These are phyloP conservation scores for Hippocampus kuda DNA, from an alignment of 2,797 vertebrate species.

Conservation along the genomic window DNA sequence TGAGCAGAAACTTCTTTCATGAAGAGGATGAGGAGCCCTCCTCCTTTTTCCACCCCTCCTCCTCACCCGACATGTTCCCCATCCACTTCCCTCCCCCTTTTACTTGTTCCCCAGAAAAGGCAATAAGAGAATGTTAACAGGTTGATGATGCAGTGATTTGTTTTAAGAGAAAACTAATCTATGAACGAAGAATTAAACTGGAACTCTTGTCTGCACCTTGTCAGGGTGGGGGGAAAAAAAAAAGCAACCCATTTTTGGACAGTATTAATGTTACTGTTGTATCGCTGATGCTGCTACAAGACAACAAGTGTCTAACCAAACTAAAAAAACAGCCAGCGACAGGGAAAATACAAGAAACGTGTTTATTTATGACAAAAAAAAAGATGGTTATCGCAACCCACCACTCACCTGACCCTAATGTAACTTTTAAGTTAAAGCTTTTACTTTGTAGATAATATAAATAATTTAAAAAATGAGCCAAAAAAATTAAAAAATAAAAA, in stretches of 20 bases:
- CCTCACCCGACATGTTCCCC: constrained; percentile 9
- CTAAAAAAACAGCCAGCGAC: constrained; percentile 71
- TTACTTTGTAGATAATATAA: constrained; percentile 99
- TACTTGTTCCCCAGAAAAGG: constrained; percentile 64
- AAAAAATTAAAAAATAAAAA: constrained; percentile 97
- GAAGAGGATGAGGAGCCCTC: constrained; percentile 62
- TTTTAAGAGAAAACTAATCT: constrained; percentile 62
- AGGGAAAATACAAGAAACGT: constrained; percentile 72
- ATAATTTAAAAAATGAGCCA: constrained; percentile 82
- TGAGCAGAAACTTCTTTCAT: constrained; percentile 52
- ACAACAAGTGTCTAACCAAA: constrained; percentile 87
- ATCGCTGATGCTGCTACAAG: constrained; percentile 82
- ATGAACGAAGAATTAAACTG: constrained; percentile 71
- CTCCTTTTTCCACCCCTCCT: constrained; percentile 62
- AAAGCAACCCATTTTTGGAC: constrained; percentile 38
- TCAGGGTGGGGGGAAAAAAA: constrained; percentile 58
- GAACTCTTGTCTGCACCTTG: constrained; percentile 93
- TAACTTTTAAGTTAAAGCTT: constrained; percentile 99
- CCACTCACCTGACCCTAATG: constrained; percentile 83
- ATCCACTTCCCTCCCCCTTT: constrained; percentile 37
- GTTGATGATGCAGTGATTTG: constrained; percentile 84
- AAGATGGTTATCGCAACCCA: constrained; percentile 77
- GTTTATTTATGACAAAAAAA: constrained; percentile 94
- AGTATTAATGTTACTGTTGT: constrained; percentile 94
- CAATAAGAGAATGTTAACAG: constrained; percentile 91